These are phyloP conservation scores for Leptinotarsa rubiginosa DNA, from an alignment of 2,888 invertebrate species.

Conservation along the genomic window DNA sequence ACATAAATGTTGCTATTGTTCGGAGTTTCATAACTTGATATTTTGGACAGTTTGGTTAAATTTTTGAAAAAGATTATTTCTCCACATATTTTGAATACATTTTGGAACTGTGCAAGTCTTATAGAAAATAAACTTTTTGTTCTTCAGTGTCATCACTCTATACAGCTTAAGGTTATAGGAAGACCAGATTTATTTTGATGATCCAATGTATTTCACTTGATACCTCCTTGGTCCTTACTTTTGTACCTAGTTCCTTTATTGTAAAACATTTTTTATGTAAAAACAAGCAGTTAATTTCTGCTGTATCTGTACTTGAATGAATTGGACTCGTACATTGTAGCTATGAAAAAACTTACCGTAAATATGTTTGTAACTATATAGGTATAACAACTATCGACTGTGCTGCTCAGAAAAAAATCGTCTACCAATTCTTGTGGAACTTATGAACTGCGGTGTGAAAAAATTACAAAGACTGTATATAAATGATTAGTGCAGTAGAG, in stretches of 20 bases:
- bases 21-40: too few species aligned
- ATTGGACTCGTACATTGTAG: conserved; percentile 7
- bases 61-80: too few species aligned
- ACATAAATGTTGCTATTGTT: too few species aligned
- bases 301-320: neutral
- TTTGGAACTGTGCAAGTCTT: too few species aligned
- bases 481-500: conserved; percentile 2
- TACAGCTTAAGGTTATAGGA: too few species aligned
- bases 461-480: conserved; percentile 16
- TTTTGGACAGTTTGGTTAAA: too few species aligned
- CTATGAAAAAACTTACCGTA: conserved; percentile 49
- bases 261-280: neutral
- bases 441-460: conserved; percentile 25
- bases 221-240: conserved; percentile 1
- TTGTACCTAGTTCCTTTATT: conserved; percentile 12
- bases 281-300: neutral
- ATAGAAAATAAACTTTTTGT: too few species aligned
- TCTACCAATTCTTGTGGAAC: conserved; percentile 31
- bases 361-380: conserved; percentile 57
- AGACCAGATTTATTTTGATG: neutral
- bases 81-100: too few species aligned
- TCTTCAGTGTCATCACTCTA: too few species aligned
- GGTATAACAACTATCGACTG: conserved; percentile 53
- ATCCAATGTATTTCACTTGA: neutral
- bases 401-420: conserved; percentile 42